Base-by-base conservation (phyloP, 2,797 vertebrate species). In the Melopsittacus undulatus region DNA sequence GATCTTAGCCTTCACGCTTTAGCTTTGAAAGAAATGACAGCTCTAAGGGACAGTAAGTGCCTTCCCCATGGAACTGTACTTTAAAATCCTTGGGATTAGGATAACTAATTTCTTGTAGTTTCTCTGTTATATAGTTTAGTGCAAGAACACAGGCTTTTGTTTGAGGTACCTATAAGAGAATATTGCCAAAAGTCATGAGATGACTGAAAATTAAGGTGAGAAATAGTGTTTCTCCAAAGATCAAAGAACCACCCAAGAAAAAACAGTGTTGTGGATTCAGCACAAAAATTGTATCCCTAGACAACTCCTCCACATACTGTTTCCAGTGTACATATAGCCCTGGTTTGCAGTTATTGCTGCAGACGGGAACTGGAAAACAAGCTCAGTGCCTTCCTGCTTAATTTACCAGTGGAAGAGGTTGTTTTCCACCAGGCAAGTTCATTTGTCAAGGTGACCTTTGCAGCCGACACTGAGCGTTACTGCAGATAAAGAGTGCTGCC, bases 391-490 rank as follows among this genome's bases (percentile, higher is more conserved):
- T 95, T 96, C 83, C 86, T 86, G 66, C 84, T 89, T 90, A 34
- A 84, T 66, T 94, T 84, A 48, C 56, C 49, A 2, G 36, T 43
- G 75, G 67, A 96, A 78, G 70, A 90, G 48, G 18, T 11, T 88
- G 76, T 81, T 67, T 95, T 48, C 76, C 13, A 48, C 75, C 30
- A 34, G 54, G 34, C 90, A 90, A 83, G 78, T 96, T 91, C 90
- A 89, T 92, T 91, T 94, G 67, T 73, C 73, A 87, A 17, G 82
- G 83, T 97, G 89, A 96, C 92, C 91, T 96, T 90, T 1, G 1
- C 14, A 73, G 93, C 34, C 9, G 7, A 59, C 77, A 22, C 63
- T 0, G 0, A 73, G 80, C 1, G 0, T 78, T 82, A 61, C 92
- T 95, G 40, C 75, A 91, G 83, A 94, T 73, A 93, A 80, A 83